Base-by-base conservation (phyloP, 2,797 vertebrate species). In the Aselliscus stoliczkanus region DNA sequence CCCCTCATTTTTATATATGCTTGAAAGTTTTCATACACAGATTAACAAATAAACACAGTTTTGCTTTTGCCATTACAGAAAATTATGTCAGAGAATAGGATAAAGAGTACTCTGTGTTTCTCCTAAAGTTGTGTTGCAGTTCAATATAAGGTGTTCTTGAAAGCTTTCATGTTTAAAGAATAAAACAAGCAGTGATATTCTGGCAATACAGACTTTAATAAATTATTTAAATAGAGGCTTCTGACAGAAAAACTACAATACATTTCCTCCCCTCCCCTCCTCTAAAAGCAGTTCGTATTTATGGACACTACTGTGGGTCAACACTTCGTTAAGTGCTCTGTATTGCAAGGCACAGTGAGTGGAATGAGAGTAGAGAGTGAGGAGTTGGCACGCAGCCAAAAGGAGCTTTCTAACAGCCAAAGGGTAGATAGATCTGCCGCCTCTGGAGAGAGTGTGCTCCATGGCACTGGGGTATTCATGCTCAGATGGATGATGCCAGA, bases 251-350 rank as follows among this genome's bases (percentile, higher is more conserved):
- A 60, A 47, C 31, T 27, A 18, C 20, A 34, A 34, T 21, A 60
- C 15, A 34, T n/a, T n/a, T 27, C 4, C 11, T 1, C 34, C 47
- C 23, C 7, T n/a, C 2, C 15, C 3, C 23, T n/a, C 20, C 5
- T 8, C 50, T 23, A 27, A 52, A 69, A 69, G 64, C 37, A 21
- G 47, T 50, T 54, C 39, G 39, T 81, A 39, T 69, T 86, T 44
- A n/a, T 58, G 14, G 42, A n/a, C 23, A 60, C 27, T 87, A 50
- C 31, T 15, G 27, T 56, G 67, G 37, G 65, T 27, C 60, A 10
- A 29, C 14, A 44, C 20, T 37, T 37, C 27, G 20, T 58, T 72
- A 86, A 86, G 67, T 44, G 21, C 67, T n/a, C 39, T 58, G 37
- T 25, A 23, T 44, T 44, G 12, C 27, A 58, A 42, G 27, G 29